These are phyloP conservation scores for Pelvicachromis taeniatus DNA, from an alignment of 2,113 vertebrate genomes.

Conservation along the genomic window DNA sequence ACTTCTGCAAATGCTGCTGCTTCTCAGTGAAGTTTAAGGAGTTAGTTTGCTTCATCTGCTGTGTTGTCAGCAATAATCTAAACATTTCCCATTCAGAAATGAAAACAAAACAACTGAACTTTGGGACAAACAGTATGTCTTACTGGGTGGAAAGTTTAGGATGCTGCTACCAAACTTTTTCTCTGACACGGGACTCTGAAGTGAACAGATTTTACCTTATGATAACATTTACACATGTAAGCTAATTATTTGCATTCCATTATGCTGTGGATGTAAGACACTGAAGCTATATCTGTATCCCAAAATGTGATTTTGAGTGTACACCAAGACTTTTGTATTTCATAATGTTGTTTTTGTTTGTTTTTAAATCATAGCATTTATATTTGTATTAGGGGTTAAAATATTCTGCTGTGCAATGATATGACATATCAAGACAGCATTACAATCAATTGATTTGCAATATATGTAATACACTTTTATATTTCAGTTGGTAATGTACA, in stretches of 20 bases:
- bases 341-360: background rate
- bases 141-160: background rate
- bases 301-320: conserved; percentile 72
- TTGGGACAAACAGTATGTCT: conserved; percentile 1
- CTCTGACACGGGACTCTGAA: conserved; percentile 23
- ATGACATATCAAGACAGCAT: conserved; percentile 17
- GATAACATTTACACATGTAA: conserved; percentile 21
- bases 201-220: conserved; percentile 14
- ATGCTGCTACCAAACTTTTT: background rate
- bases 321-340: conserved; percentile 38
- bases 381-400: conserved; percentile 10
- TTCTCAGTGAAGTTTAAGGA: conserved; percentile 22
- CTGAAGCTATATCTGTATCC: conserved; percentile 71
- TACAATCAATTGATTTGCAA: conserved; percentile 7
- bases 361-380: conserved; percentile 2
- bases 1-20: background rate
- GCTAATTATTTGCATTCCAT: conserved; percentile 29
- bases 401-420: conserved; percentile 5
- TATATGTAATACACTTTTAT: conserved; percentile 9
- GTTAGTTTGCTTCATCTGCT: background rate
- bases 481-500: background rate
- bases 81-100: background rate
- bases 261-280: conserved; percentile 47
- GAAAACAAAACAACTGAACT: background rate
- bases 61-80: background rate